A percentile compares a stretch with the other conserved stretches of the same genome.
These are phyloP conservation scores for Panthera leo DNA, from an alignment of 2,113 vertebrate species.

Conservation along the genomic window DNA sequence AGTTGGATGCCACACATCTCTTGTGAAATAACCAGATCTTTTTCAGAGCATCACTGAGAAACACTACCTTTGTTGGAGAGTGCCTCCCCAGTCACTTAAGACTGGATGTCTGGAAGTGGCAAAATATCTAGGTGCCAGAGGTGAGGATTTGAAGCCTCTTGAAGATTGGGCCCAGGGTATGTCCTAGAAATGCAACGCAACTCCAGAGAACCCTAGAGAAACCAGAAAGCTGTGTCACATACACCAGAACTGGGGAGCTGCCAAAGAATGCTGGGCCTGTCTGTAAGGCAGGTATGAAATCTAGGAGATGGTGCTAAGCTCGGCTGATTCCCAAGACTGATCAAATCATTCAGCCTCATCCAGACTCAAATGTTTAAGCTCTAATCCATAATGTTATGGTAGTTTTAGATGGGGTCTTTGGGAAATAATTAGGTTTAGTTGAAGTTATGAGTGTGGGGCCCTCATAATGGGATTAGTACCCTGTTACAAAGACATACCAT, in stretches of 20 bases:
- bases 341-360: not conserved
- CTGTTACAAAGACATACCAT: not conserved
- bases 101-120: not conserved
- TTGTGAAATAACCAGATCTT: not conserved
- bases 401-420: not conserved
- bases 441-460: not conserved
- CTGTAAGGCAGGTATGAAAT: not conserved
- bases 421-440: not conserved
- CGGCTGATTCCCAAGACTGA: not conserved
- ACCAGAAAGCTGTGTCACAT: not conserved
- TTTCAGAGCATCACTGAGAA: not conserved
- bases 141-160: not conserved
- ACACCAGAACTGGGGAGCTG: not conserved
- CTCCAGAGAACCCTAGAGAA: not conserved
- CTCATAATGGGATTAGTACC: not conserved
- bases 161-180: not conserved
- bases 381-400: not conserved
- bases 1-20: not conserved
- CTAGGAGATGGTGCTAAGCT: not conserved
- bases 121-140: not conserved
- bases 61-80: not conserved
- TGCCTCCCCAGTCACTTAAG: not conserved
- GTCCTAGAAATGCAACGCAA: not conserved
- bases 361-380: not conserved
- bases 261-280: not conserved